Conservation (phyloP, 2,113 vertebrate species). For the Merops nubicus region DNA sequence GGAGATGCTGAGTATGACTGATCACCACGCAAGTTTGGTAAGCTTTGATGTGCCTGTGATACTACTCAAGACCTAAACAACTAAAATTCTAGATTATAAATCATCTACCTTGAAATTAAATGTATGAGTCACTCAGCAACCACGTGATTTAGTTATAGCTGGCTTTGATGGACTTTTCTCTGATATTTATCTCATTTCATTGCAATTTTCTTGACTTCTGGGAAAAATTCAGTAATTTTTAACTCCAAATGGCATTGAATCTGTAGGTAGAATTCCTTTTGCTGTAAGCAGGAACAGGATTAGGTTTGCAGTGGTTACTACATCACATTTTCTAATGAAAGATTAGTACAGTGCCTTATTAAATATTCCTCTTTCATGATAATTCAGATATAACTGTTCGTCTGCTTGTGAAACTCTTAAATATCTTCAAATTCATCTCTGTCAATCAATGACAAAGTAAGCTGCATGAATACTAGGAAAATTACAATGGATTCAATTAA, state of each 20-base stretch:
- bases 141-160: background rate
- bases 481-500: constrained; percentile 64
- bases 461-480: constrained; percentile 23
- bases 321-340: constrained; percentile 40
- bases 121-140: background rate
- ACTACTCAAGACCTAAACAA: background rate
- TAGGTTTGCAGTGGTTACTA: constrained; percentile 32
- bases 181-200: background rate
- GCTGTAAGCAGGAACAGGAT: background rate
- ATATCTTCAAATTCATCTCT: constrained; percentile 65
- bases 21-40: background rate
- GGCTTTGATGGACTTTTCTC: background rate
- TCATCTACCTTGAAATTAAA: background rate
- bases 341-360: constrained; percentile 34
- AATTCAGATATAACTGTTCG: constrained; percentile 46
- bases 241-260: background rate
- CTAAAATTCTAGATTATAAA: background rate
- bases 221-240: background rate
- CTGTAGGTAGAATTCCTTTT: background rate
- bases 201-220: background rate
- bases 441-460: constrained; percentile 66
- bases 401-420: constrained; percentile 44
- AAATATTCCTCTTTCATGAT: constrained; percentile 42
- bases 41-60: background rate
- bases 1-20: background rate